These are phyloP conservation scores for Dynastes hyllus DNA, from an alignment of 2,888 invertebrate species.

Conservation along the genomic window DNA sequence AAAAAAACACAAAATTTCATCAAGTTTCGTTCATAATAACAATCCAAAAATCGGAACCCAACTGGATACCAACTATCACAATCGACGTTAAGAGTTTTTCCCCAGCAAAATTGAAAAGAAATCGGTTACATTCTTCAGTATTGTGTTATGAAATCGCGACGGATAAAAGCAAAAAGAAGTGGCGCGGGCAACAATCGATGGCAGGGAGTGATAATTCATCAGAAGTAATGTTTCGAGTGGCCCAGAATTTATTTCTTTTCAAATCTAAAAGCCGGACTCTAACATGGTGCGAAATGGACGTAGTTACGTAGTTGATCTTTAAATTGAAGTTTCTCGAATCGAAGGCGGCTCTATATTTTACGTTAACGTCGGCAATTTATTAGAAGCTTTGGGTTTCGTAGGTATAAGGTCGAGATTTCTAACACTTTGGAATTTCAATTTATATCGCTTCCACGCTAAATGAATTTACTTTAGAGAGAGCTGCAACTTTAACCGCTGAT, in stretches of 20 bases:
- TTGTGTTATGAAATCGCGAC: not conserved
- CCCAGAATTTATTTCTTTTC: not conserved
- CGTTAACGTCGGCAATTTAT: not conserved
- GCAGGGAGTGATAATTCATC: not conserved
- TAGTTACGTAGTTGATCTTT: not conserved
- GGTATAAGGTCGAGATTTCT: not conserved
- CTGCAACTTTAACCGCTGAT: too few species aligned
- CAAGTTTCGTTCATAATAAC: not conserved
- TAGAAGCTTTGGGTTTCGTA: not conserved
- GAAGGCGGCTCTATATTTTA: not conserved
- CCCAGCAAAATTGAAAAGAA: not conserved
- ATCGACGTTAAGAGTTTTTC: not conserved
- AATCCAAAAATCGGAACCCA: not conserved
- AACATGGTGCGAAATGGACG: not conserved
- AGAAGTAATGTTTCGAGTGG: not conserved
- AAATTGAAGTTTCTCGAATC: not conserved
- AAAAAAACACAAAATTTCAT: not conserved
- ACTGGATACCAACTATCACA: not conserved
- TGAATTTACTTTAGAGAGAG: too few species aligned
- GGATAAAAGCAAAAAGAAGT: not conserved
- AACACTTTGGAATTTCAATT: not conserved
- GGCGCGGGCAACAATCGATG: not conserved
- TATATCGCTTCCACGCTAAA: not conserved
- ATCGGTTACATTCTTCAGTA: not conserved
- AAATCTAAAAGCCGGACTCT: conserved; percentile 8